These are phyloP conservation scores for Neodiprion pinetum DNA, from an alignment of 1,140 invertebrate species.

Conservation along the genomic window DNA sequence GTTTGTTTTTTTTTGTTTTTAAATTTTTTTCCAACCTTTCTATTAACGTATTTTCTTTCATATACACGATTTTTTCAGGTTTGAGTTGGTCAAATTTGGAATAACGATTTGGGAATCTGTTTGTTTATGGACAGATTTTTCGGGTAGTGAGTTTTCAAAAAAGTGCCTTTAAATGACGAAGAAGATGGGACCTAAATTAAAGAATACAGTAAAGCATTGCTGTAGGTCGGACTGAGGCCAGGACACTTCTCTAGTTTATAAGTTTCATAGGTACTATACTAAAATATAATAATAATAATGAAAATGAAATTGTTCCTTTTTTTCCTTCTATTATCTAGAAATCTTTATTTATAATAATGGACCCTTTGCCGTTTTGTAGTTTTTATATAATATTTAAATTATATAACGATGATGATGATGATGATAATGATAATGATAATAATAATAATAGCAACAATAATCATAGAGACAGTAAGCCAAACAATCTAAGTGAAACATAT, in stretches of 20 bases:
- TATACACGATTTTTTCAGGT: not conserved
- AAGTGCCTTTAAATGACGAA: constrained; percentile 48
- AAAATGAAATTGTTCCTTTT: constrained; percentile 13
- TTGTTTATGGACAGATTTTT: not conserved
- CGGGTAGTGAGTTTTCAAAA: constrained; percentile 11
- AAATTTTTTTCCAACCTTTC: not conserved
- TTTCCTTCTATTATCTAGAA: constrained; percentile 13
- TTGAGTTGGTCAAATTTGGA: constrained; percentile 11
- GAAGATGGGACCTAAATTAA: constrained; percentile 44
- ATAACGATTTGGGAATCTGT: not conserved
- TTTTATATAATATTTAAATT: constrained; percentile 18
- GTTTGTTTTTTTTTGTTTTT: not conserved
- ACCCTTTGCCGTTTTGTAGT: constrained; percentile 8
- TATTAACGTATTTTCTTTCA: not conserved
- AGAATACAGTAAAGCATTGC: constrained; percentile 37
- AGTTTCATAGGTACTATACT: constrained; percentile 45
- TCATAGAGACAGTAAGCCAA: constrained; percentile 14
- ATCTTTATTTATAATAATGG: constrained; percentile 15
- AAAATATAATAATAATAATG: constrained; percentile 35
- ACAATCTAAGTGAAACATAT: constrained; percentile 11
- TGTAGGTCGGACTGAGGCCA: constrained; percentile 48
- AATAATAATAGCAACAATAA: not conserved
- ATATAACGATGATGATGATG: not conserved
- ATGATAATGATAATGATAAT: no score
- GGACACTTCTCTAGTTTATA: constrained; percentile 55